Evolutionary conservation across 2,888 invertebrate genomes (phyloP), one percentile per base, ranked within the genome.

Genomic region (Pantelozetes paolii): DNA sequence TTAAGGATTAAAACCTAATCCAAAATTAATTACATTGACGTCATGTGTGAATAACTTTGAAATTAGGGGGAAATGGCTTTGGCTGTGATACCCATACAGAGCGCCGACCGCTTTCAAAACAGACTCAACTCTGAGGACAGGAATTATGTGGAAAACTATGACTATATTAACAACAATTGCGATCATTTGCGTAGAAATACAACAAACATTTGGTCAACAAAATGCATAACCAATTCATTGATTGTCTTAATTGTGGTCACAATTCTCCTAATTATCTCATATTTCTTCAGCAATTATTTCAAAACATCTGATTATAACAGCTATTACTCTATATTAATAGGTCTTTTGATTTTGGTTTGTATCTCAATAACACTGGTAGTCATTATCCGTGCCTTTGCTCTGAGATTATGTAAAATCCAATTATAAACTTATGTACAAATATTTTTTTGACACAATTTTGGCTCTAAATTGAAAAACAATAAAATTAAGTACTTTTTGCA

Each of bases 81-180:
- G 20, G 40, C 64, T 11, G 36, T 64, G 3, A 13, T 40, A 11
- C 5, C 36, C n/a, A 64, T 64, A 2, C 8, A 6, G 20, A 18
- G 50, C 20, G 1, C 50, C 2, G 20, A 50, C 28, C 30, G 30
- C 28, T 18, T 30, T 59, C 28, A 32, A 20, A 15, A 18, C 8
- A 59, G 30, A 32, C 15, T 59, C 5, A 28, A 59, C 15, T 40
- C 32, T 18, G 64, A 64, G 20, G 64, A 64, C 40, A 64, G 64
- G 18, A 5, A 36, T 20, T 64, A n/a, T 20, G 40, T 64, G 6
- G 40, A 64, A 36, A 32, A 64, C 13, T 64, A 64, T 36, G 64
- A 64, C 18, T 62, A 62, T n/a, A 18, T 6, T 13, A 62, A 62
- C 32, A 8, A 57, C 15, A 23, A 26, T 57, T 23, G 20, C 32